Evolutionary conservation across 2,797 vertebrate species (phyloP).

Genomic region (Peromyscus nudipes): DNA sequence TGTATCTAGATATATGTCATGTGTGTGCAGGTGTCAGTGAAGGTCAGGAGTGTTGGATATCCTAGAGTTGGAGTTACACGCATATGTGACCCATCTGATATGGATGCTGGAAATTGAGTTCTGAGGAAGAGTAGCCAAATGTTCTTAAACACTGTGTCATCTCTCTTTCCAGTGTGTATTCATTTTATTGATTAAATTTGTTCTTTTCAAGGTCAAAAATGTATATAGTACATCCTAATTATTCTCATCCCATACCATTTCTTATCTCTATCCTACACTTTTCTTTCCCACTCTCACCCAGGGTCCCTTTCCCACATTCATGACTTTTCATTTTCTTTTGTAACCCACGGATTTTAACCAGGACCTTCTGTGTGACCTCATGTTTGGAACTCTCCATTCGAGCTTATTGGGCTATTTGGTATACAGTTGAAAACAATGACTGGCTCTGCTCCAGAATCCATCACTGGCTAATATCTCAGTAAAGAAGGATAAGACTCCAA

Average conservation of each 20-base stretch:
- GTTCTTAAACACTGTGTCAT: not conserved
- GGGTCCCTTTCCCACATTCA: not conserved
- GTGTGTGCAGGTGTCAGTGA: not conserved
- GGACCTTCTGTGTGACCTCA: not conserved
- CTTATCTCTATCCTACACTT: not conserved
- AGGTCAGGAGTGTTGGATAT: too few species aligned
- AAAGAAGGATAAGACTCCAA: too few species aligned
- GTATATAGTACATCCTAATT: not conserved
- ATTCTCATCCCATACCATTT: too few species aligned
- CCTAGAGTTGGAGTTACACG: not conserved
- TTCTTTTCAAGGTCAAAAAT: not conserved
- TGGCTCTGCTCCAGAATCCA: not conserved
- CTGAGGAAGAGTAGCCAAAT: not conserved
- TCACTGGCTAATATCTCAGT: not conserved
- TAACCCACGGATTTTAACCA: not conserved
- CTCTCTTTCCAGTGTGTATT: not conserved
- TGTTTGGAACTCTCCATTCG: not conserved
- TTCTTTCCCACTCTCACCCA: not conserved
- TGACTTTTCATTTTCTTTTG: not conserved
- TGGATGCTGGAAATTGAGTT: not conserved
- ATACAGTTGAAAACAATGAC: not conserved
- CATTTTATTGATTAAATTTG: not conserved
- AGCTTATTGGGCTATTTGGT: not conserved
- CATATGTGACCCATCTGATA: not conserved
- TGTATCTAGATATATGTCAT: not conserved